Evolutionary conservation across 2,888 invertebrate genomes (phyloP), one percentile per base, ranked within the genome.

Genomic region (Bugulina stolonifera): DNA sequence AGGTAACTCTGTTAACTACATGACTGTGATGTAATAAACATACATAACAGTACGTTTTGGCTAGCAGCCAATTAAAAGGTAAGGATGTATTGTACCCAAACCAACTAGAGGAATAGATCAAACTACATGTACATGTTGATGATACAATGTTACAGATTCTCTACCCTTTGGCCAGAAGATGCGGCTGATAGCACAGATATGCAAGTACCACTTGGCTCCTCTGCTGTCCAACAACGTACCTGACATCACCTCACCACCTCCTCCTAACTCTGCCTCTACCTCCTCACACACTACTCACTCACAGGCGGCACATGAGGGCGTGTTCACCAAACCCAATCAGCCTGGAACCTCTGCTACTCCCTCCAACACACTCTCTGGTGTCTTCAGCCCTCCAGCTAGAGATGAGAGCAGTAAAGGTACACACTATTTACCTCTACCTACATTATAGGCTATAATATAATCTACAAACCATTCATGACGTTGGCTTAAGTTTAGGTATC

Each of bases 101-200:
- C n/a, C n/a, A n/a, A n/a, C n/a, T n/a, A n/a, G n/a, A n/a, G n/a
- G n/a, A n/a, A n/a, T n/a, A n/a, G n/a, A n/a, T 52, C 10, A 10
- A 52, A 52, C 52, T 14, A 52, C 22, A 22, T 52, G 52, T 52
- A 52, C 22, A 14, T 52, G 22, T 52, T 52, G 52, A 14, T 52
- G 52, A 14, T 52, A n/a, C n/a, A 22, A 14, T 57, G 14, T 57
- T 57, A 25, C 23, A 64, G 64, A 64, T 32, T 64, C 64, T 2
- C 64, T 64, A 32, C 64, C 64, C 1, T 14, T 64, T 32, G 32
- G 5, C 27, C 64, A 64, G 77, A 91, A 93, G 85, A 87, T 97
- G 79, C 90, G 91, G 79, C 87, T 94, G 64, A 96, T 96, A 86
- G 93, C 94, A 64, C 90, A 91, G 84, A 88, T 91, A 76, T 89